phyloP scores from a whole-genome alignment of 35 echinoderm and acorn worm species.

The Apostichopus japonicus region DNA sequence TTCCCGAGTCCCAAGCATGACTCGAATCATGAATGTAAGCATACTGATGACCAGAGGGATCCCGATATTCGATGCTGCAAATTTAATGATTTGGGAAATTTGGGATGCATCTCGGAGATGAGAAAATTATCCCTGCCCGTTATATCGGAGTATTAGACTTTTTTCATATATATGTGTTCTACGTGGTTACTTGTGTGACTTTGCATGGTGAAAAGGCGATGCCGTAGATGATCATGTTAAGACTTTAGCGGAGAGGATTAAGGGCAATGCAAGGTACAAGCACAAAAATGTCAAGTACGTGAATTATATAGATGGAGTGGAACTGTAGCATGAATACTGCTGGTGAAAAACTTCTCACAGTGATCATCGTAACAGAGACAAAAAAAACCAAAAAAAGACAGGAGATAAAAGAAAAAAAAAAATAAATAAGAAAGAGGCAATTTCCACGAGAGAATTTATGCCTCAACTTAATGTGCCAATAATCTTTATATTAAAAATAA shows the following conservation, averaged over 20 bases:
- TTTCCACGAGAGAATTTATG: no score
- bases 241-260: background rate
- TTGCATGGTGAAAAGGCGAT: background rate
- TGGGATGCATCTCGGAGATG: slow-evolving; percentile 37
- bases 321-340: background rate
- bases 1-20: slow-evolving; percentile 49
- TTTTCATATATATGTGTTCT: background rate
- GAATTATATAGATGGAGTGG: background rate
- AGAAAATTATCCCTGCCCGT: slow-evolving; percentile 28
- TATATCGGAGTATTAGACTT: background rate
- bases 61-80: slow-evolving; percentile 56
- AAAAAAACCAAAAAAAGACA: background rate
- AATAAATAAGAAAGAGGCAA: background rate
- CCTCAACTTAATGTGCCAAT: no score
- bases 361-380: background rate
- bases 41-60: slow-evolving; percentile 57
- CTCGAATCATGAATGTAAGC: slow-evolving; percentile 54
- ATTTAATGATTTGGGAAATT: slow-evolving; percentile 55
- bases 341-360: background rate
- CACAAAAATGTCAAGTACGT: background rate
- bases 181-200: background rate
- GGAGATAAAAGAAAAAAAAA: background rate
- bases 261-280: background rate
- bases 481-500: no score
- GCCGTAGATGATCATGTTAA: background rate